Evolutionary conservation across 2,113 vertebrate genomes (phyloP), one percentile per base, ranked within the genome.

Genomic region (Stigmatopora nigra): DNA sequence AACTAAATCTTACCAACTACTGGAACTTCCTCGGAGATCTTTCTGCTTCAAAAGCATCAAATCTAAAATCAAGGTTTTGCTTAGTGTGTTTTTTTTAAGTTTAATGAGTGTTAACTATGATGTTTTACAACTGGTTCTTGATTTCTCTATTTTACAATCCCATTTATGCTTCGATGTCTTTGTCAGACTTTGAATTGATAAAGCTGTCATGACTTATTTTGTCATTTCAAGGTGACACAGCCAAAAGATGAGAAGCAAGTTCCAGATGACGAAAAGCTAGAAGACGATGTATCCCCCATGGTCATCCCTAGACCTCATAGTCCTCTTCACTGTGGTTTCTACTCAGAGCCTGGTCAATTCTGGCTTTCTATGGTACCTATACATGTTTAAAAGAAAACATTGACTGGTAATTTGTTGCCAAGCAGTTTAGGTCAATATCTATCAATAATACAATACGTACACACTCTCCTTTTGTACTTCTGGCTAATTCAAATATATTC

Each of bases 1-100:
- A 2, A 55, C 3, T 0, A 70, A 82, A 73, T 92, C 91, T 64
- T 98, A 91, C 68, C 84, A 90, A 49, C 90, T 99, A 55, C 79
- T 81, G 38, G 84, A 87, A 16, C 73, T 95, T 49, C 61, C 78
- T 0, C 79, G 70, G 0, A 87, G 88, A n/a, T 87, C 69, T 77
- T 99, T 98, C 86, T 87, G 81, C 78, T 99, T 98, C 84, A 84
- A 61, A 65, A 97, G 95, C 81, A 90, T 99, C 88, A 96, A 93
- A 78, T 95, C 95, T 31, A 86, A 52, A 73, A 91, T 98, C 61
- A 83, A 93, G 95, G 95, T 98, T 15, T 53, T 25, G 7, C 2
- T 44, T 12, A 14, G 7, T 20, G 36, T 45, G 20, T 4, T 13
- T 63, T 38, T 63, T 1, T 11, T 38, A 17, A 14, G 11, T 58